Percentiles rank a stretch among this genome's conserved stretches.
Conservation (phyloP, 2,113 vertebrate genomes). For the Cyrtonyx montezumae region DNA sequence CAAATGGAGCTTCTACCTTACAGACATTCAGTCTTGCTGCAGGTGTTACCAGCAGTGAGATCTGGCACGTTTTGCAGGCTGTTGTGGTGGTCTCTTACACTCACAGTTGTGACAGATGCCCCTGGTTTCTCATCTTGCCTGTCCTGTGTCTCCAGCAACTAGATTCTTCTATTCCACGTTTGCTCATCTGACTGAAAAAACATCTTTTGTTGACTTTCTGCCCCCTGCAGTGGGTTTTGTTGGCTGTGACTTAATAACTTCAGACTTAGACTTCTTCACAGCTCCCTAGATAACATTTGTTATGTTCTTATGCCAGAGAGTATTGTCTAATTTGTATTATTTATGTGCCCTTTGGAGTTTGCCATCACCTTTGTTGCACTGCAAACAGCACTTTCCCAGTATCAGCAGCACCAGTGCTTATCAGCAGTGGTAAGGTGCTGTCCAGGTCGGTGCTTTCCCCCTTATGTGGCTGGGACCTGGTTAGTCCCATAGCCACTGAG, state of each 20-base stretch:
- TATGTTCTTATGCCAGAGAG: fast-evolving
- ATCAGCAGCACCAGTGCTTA: background rate
- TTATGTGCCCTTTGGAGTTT: background rate
- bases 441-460: background rate
- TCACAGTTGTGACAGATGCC: background rate
- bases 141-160: background rate
- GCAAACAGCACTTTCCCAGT: fast-evolving
- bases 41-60: background rate
- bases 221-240: background rate
- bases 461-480: fast-evolving
- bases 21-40: fast-evolving
- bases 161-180: background rate
- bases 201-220: background rate
- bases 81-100: background rate
- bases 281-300: background rate
- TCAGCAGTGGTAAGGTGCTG: background rate
- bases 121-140: background rate
- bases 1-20: background rate
- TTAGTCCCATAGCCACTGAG: background rate
- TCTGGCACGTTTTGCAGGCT: background rate
- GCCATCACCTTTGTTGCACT: fast-evolving
- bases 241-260: background rate
- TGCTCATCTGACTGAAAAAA: background rate
- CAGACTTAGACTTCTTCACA: background rate
- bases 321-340: background rate